Evolutionary conservation across 2,888 invertebrate genomes (phyloP), one percentile per base, ranked within the genome.

Genomic region (Artemia sinica): DNA sequence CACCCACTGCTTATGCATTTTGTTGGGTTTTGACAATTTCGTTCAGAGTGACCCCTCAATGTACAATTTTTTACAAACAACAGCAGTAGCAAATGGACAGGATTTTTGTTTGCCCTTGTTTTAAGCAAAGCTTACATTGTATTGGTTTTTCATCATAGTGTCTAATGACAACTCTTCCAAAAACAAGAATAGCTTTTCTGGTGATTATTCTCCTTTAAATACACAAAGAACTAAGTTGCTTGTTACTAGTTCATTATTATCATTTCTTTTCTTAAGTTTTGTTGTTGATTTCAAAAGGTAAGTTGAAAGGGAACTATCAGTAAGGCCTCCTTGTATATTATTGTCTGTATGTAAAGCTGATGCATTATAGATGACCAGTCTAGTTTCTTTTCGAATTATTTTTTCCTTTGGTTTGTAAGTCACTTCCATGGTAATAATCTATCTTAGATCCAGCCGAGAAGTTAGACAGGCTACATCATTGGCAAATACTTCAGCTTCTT

Each of bases 241-340:
- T 52, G 52, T 52, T 52, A 52, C 52, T 52, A 52, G n/a, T n/a
- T 52, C 52, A n/a, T 52, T 52, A n/a, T n/a, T 52, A n/a, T 52
- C 52, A n/a, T 52, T 52, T 52, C 52, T 11, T 52, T 52, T 52
- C 52, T 52, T 52, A 11, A 52, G 52, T 52, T n/a, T 52, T 11
- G 52, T 52, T 52, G n/a, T n/a, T 52, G n/a, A 52, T 52, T 52
- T n/a, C n/a, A n/a, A n/a, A n/a, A n/a, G n/a, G n/a, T n/a, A n/a
- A n/a, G n/a, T n/a, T n/a, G n/a, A n/a, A n/a, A n/a, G n/a, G n/a
- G n/a, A n/a, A n/a, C n/a, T n/a, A n/a, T n/a, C n/a, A n/a, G n/a
- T n/a, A n/a, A n/a, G n/a, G n/a, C n/a, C n/a, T n/a, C n/a, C n/a
- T n/a, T n/a, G n/a, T n/a, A n/a, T n/a, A n/a, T n/a, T n/a, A n/a